Percentiles rank a stretch among this genome's conserved stretches.
Conservation (phyloP, 2,797 vertebrate genomes). For the Chelmon rostratus region DNA sequence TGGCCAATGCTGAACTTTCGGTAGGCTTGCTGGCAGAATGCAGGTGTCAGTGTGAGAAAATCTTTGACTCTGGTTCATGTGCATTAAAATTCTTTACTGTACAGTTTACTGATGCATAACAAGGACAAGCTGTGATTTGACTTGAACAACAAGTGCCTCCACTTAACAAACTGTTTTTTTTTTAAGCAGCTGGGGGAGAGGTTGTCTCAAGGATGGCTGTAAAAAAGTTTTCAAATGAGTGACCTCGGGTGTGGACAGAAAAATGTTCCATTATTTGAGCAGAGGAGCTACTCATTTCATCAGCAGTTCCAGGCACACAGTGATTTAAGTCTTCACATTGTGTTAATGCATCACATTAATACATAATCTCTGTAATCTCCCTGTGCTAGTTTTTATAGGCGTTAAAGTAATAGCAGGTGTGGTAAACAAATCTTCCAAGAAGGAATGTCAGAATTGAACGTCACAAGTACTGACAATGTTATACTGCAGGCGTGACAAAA, state of each 20-base stretch:
- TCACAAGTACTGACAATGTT: conserved; percentile 38
- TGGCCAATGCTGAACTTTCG: conserved; percentile 1
- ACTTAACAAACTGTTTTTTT: conserved; percentile 44
- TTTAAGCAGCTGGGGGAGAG: conserved; percentile 19
- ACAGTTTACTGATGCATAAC: background rate
- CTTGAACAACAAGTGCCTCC: conserved; percentile 31
- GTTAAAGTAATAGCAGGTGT: conserved; percentile 42
- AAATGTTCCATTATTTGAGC: background rate
- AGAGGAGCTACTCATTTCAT: background rate
- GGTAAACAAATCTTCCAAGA: conserved; percentile 2
- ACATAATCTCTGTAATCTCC: background rate
- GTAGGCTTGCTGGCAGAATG: background rate
- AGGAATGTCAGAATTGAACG: background rate
- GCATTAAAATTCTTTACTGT: background rate
- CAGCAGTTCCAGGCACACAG: background rate
- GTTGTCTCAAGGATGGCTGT: conserved; percentile 16
- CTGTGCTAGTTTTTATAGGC: background rate
- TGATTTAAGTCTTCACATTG: background rate
- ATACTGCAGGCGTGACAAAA: conserved; percentile 37
- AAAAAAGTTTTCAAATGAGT: conserved; percentile 1
- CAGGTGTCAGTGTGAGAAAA: conserved; percentile 29
- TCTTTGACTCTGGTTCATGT: background rate
- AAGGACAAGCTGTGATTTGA: background rate
- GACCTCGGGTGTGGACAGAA: background rate
- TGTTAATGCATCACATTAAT: background rate